Base-by-base conservation (phyloP, 2,797 vertebrate species). In the Acanthurus tractus region DNA sequence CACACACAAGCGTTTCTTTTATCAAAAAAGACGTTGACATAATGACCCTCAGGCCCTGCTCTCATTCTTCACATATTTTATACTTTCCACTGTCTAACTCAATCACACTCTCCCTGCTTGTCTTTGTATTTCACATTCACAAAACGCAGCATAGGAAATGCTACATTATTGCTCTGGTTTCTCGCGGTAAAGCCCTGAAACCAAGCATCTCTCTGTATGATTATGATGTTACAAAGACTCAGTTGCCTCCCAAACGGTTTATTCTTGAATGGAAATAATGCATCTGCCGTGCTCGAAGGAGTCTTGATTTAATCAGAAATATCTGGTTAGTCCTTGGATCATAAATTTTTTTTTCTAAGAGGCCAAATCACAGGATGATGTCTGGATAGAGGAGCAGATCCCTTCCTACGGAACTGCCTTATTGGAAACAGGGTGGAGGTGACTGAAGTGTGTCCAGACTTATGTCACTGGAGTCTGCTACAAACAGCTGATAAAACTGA, bases 271-370 rank as follows among this genome's bases (percentile, higher is more conserved):
- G 65, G 78, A 18, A 79, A 67, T 75, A 48, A 25, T 79, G 66
- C 64, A 79, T 85, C 78, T 82, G 78, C 40, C 76, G 70, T 18
- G 23, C 66, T 85, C 63, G 34, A 90, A 76, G 62, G 66, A 86
- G 62, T 70, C 86, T 88, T 84, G 81, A 68, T 82, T 86, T 88
- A 91, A 93, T 94, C 82, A 90, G 49, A 88, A 85, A 76, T 83
- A 70, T 82, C 70, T 86, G 84, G 45, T 74, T 75, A 80, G 70
- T 77, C 72, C 78, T 88, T 73, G 63, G 64, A 84, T 88, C 83
- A 79, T 79, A 70, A 70, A 80, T 29, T 29, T 29, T 29, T 29
- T 87, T 85, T 87, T 66, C 62, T 65, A 59, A 79, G 74, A 74
- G 70, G 75, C 89, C 83, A 92, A 84, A 89, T 86, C 74, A 83